Conservation (phyloP, 2,797 vertebrate species). For the Antennarius maculatus region DNA sequence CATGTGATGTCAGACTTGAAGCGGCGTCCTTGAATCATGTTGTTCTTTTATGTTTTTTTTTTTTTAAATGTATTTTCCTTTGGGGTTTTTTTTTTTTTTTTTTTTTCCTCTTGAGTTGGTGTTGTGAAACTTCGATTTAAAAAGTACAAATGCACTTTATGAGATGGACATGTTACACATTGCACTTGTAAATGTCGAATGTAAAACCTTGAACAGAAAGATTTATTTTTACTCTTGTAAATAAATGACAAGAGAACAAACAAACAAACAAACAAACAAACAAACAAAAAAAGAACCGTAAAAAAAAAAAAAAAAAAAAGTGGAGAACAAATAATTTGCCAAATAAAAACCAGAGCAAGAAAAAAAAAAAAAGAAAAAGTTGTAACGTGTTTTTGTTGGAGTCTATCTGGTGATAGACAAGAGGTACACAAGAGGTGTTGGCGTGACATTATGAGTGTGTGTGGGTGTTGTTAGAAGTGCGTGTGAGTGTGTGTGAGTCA, state of each 20-base stretch:
- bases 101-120: constrained; percentile 40
- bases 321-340: constrained; percentile 74
- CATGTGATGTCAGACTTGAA: constrained; percentile 74
- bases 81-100: not conserved
- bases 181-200: constrained; percentile 93
- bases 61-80: constrained; percentile 7
- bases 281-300: constrained; percentile 31
- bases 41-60: constrained; percentile 26
- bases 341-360: constrained; percentile 76
- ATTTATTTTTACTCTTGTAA: constrained; percentile 96
- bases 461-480: constrained; percentile 30
- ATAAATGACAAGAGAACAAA: constrained; percentile 73
- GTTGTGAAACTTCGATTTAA: constrained; percentile 68
- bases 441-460: constrained; percentile 1
- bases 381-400: constrained; percentile 23
- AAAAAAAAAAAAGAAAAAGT: constrained; percentile 15
- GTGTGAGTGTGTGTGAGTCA: constrained; percentile 39
- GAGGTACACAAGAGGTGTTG: not conserved
- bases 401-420: constrained; percentile 10
- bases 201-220: constrained; percentile 87
- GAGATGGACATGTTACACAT: constrained; percentile 84
- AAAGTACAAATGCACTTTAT: constrained; percentile 86
- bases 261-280: constrained; percentile 16
- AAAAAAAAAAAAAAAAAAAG: constrained; percentile 36
- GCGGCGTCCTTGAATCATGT: constrained; percentile 57